phyloP scores from a whole-genome alignment of 1,140 invertebrate genomes.

The Orius insidiosus region DNA sequence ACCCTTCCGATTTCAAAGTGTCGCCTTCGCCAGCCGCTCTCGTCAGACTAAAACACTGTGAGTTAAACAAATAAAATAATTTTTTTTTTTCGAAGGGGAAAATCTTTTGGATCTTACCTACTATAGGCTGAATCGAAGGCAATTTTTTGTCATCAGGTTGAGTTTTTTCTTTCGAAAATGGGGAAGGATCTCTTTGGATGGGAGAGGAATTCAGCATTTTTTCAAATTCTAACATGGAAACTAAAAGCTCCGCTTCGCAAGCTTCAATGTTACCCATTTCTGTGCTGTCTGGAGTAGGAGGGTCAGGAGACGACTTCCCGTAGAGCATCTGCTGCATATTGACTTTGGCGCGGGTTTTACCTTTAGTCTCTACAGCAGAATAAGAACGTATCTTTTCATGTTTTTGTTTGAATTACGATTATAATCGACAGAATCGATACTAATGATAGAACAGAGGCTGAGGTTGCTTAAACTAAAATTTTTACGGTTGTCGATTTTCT shows the following conservation, averaged over 20 bases:
- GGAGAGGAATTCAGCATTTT: slow-evolving; percentile 18
- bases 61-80: not conserved
- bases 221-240: slow-evolving; percentile 23
- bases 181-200: slow-evolving; percentile 8
- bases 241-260: slow-evolving; percentile 21
- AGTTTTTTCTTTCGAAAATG: not conserved
- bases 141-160: slow-evolving; percentile 12
- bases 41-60: slow-evolving; percentile 23
- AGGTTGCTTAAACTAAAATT: slow-evolving; percentile 26
- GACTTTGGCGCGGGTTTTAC: slow-evolving; percentile 9
- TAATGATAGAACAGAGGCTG: slow-evolving; percentile 29
- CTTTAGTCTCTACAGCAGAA: slow-evolving; percentile 14
- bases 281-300: not conserved
- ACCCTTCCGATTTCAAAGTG: slow-evolving; percentile 28
- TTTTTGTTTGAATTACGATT: slow-evolving; percentile 15
- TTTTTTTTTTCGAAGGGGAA: no score
- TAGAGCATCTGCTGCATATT: slow-evolving; percentile 20
- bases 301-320: slow-evolving; percentile 8
- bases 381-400: slow-evolving; percentile 12
- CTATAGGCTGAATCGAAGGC: slow-evolving; percentile 45
- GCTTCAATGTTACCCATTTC: slow-evolving; percentile 15
- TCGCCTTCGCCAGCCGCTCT: slow-evolving; percentile 17
- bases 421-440: slow-evolving; percentile 20
- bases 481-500: slow-evolving; percentile 16
- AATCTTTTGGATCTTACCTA: slow-evolving; percentile 30